Evolutionary conservation across 2,797 vertebrate genomes (phyloP).

Genomic region (Pipistrellus kuhlii): DNA sequence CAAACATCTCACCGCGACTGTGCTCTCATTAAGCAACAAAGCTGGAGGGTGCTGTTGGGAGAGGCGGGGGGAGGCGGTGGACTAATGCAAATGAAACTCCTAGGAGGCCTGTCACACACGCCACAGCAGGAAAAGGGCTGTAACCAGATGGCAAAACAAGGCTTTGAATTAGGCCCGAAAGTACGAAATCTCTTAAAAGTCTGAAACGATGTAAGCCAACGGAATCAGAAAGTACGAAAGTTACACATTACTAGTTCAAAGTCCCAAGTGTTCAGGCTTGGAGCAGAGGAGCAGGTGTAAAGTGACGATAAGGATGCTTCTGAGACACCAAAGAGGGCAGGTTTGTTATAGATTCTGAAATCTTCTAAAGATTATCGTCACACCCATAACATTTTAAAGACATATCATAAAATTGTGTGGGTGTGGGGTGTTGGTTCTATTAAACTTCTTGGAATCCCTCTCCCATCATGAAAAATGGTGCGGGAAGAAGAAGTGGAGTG

Average conservation of each 20-base stretch:
- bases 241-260: background rate
- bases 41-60: background rate
- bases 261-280: background rate
- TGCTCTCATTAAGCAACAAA: background rate
- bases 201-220: background rate
- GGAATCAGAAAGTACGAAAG: constrained; percentile 29
- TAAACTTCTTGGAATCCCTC: background rate
- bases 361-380: background rate
- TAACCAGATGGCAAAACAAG: constrained; percentile 5
- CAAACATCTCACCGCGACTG: background rate
- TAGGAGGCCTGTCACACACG: background rate
- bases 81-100: background rate
- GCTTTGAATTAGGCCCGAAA: background rate
- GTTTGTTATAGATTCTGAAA: background rate
- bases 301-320: background rate
- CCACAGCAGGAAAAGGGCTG: background rate
- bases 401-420: background rate
- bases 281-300: background rate
- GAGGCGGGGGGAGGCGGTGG: background rate
- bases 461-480: background rate
- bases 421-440: background rate
- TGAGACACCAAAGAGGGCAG: background rate
- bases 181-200: background rate
- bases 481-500: background rate
- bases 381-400: background rate